phyloP scores from a whole-genome alignment of 2,113 vertebrate genomes.

The Pedetes capensis region DNA sequence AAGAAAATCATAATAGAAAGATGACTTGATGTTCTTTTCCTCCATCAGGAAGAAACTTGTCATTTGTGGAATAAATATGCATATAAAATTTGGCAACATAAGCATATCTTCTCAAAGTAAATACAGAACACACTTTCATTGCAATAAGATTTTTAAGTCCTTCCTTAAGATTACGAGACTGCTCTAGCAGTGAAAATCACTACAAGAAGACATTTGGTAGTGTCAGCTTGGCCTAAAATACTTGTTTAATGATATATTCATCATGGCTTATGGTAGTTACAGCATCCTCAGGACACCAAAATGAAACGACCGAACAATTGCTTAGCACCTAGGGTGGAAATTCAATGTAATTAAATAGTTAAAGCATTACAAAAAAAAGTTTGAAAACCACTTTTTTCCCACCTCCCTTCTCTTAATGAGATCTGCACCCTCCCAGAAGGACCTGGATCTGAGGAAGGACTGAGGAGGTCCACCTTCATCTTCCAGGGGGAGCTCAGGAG shows the following conservation, averaged over 20 bases:
- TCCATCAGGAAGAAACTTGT: background rate
- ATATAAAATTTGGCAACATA: background rate
- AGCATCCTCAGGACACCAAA: background rate
- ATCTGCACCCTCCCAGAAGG: background rate
- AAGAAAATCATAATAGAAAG: constrained; percentile 27
- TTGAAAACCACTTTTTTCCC: background rate
- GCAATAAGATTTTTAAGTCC: background rate
- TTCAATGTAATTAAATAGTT: too few relatives aligned
- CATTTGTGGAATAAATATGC: background rate
- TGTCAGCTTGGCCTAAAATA: background rate
- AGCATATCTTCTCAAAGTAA: background rate
- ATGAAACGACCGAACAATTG: background rate
- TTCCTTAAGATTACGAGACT: background rate
- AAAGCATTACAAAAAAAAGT: background rate
- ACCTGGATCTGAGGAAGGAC: background rate
- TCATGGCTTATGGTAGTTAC: background rate
- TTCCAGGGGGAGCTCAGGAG: background rate
- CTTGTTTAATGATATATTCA: background rate
- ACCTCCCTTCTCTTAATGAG: background rate
- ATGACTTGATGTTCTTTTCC: background rate
- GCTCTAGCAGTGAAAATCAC: background rate
- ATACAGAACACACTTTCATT: background rate
- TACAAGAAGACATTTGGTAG: background rate
- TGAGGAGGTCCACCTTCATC: background rate
- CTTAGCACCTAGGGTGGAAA: background rate